Percentiles rank a stretch among this genome's conserved stretches.
Conservation (phyloP, 2,113 vertebrate species). For the Ammospiza caudacuta region DNA sequence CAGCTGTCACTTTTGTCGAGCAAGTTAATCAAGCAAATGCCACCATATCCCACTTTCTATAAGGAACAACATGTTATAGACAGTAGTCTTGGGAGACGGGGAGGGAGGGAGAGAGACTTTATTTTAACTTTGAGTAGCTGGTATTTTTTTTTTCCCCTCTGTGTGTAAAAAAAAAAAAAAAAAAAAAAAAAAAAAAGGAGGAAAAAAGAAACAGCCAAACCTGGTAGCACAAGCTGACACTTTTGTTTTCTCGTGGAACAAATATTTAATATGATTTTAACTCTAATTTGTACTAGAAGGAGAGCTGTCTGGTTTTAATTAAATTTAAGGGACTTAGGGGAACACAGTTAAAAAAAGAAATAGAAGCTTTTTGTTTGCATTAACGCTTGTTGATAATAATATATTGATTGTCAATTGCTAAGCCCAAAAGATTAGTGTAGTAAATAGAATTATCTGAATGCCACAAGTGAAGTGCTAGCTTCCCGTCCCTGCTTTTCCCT, state of each 20-base stretch:
- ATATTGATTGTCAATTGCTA: slow-evolving; percentile 65
- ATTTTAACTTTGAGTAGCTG: slow-evolving; percentile 85
- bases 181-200: neutral
- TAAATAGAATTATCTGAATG: slow-evolving; percentile 73
- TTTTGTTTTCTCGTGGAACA: slow-evolving; percentile 55
- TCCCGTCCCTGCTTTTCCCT: slow-evolving; percentile 68
- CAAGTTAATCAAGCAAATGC: slow-evolving; percentile 99
- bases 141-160: slow-evolving; percentile 43
- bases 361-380: slow-evolving; percentile 63
- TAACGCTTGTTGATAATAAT: slow-evolving; percentile 67
- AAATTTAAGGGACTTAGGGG: slow-evolving; percentile 61
- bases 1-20: slow-evolving; percentile 99
- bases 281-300: slow-evolving; percentile 35
- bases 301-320: slow-evolving; percentile 62
- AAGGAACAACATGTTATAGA: slow-evolving; percentile 90
- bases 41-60: slow-evolving; percentile 97
- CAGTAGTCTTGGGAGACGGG: slow-evolving; percentile 82
- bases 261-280: slow-evolving; percentile 70
- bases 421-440: slow-evolving; percentile 70
- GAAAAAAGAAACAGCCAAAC: slow-evolving; percentile 26
- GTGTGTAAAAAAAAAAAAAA: neutral
- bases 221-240: slow-evolving; percentile 45
- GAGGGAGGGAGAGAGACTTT: slow-evolving; percentile 84
- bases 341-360: slow-evolving; percentile 46
- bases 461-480: slow-evolving; percentile 72